Base-by-base conservation (phyloP, 2,113 vertebrate genomes). In the Phaethornis superciliosus region DNA sequence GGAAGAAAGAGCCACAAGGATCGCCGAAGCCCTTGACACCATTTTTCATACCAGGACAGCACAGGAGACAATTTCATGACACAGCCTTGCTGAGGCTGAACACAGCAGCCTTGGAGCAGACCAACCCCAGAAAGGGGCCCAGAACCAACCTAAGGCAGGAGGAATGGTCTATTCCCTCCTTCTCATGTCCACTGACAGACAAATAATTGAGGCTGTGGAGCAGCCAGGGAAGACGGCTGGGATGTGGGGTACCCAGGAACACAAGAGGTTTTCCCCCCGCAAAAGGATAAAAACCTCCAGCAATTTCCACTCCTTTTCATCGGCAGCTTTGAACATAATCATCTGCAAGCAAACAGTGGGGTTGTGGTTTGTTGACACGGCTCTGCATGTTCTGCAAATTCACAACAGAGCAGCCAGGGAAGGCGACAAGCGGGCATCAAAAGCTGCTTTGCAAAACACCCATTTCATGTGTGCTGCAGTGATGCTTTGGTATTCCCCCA, bases 361-460 rank as follows among this genome's bases (percentile, higher is more conserved):
- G 63, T 2, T 87, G 58, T 6, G 51, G 59, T 89, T 77, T 77
- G 78, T 89, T 87, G 94, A 93, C 81, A 82, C 0, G 1, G 74
- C 74, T 89, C 83, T 44, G 89, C 2, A 1, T 18, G 70, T 65
- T 92, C 84, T 87, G 74, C 70, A 69, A 46, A 94, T 65, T 87
- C 94, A 72, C 78, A 84, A 26, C 62, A 72, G 65, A 92, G 77
- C 47, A 59, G 86, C 33, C 56, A 46, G 69, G 62, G 46, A 85
- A 62, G 49, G 70, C 4, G 30, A 92, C 76, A 63, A 83, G 65
- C 4, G 0, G 24, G 90, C 52, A 92, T 86, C 83, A 96, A 92
- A 85, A 92, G 83, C 89, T 83, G 76, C 82, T 88, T 55, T 89
- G 78, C 91, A 87, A 59, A 95, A 85, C 91, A 91, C 70, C 62